Evolutionary conservation across 2,113 vertebrate genomes (phyloP).

Genomic region (Elachura formosa): DNA sequence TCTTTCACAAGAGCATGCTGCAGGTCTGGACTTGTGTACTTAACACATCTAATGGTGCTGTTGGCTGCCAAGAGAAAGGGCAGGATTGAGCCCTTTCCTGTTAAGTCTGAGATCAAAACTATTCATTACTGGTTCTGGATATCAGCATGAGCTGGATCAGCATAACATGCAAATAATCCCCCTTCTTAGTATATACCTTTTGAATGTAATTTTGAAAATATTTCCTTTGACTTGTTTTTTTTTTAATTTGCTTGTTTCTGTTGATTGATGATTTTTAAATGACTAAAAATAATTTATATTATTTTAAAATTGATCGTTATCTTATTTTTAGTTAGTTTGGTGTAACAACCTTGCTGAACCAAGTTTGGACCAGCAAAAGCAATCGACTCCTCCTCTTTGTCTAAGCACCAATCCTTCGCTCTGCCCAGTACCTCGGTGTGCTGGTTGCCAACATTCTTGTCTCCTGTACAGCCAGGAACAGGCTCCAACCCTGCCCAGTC

Average conservation of each 20-base stretch:
- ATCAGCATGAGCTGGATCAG: background rate
- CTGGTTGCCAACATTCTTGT: conserved; percentile 4
- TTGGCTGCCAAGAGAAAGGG: background rate
- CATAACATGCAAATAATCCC: background rate
- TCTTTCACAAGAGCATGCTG: background rate
- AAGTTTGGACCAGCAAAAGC: background rate
- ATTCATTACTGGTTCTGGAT: background rate
- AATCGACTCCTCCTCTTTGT: background rate
- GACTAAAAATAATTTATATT: background rate
- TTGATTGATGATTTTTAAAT: background rate
- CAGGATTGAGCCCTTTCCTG: background rate
- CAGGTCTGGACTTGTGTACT: background rate
- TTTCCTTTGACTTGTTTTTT: background rate
- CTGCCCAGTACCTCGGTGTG: background rate
- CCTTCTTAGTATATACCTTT: background rate
- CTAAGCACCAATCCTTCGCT: background rate
- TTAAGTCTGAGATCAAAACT: background rate
- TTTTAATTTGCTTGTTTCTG: background rate
- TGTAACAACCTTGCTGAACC: background rate
- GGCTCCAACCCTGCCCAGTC: background rate
- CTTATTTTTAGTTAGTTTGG: background rate
- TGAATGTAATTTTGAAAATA: background rate
- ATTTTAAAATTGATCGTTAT: background rate
- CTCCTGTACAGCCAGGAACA: background rate
- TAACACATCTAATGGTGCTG: background rate